phyloP scores from a whole-genome alignment of 2,113 vertebrate genomes.

The Osmerus eperlanus region DNA sequence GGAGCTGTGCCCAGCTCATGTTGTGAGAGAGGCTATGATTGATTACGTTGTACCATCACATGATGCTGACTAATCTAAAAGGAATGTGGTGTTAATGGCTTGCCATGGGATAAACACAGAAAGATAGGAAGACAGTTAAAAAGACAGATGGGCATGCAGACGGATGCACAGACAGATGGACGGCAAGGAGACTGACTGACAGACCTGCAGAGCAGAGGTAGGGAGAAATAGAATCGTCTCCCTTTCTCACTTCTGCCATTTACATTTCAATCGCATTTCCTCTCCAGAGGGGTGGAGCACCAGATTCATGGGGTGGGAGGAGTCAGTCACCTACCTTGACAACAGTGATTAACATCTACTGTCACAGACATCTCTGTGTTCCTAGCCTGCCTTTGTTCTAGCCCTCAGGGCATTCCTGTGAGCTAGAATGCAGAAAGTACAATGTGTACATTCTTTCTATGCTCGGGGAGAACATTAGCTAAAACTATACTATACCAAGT shows the following conservation, averaged over 20 bases:
- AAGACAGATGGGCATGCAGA: too few species aligned
- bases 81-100: conserved; percentile 51
- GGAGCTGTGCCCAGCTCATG: neutral
- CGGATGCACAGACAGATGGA: conserved; percentile 38
- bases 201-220: neutral
- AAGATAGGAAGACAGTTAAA: too few species aligned
- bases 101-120: conserved; percentile 26
- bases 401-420: conserved; percentile 1
- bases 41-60: conserved; percentile 32
- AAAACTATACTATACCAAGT: too few species aligned
- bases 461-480: too few species aligned
- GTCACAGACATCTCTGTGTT: conserved; percentile 39
- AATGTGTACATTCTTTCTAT: conserved; percentile 13
- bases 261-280: conserved; percentile 67
- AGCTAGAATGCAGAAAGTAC: neutral
- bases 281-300: conserved; percentile 47
- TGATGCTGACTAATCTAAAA: conserved; percentile 42
- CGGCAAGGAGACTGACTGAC: conserved; percentile 36
- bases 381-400: conserved; percentile 21
- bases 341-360: conserved; percentile 55
- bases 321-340: conserved; percentile 59
- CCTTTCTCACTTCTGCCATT: conserved; percentile 59
- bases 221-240: conserved; percentile 8
- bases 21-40: conserved; percentile 13
- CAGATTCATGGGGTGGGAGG: conserved; percentile 51